These are phyloP conservation scores for Aplidium turbinatum DNA, from an alignment of 23 tunicate genomes.

Conservation along the genomic window DNA sequence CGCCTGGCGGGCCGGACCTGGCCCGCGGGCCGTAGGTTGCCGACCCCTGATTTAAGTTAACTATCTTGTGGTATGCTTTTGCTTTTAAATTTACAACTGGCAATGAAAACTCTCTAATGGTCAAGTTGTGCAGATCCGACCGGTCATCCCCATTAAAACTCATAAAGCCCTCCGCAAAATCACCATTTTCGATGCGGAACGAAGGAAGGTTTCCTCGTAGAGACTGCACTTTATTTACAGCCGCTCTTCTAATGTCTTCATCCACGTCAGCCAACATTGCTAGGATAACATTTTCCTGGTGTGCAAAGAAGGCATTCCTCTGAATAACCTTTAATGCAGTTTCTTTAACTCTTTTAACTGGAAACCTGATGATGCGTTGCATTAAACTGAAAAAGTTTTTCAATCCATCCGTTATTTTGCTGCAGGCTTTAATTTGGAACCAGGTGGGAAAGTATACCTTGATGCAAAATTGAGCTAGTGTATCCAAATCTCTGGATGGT, in stretches of 20 bases:
- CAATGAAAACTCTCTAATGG: too few relatives aligned
- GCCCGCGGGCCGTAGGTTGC: too few relatives aligned
- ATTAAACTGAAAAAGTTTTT: slow-evolving; percentile 20
- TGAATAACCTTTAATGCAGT: slow-evolving; percentile 12
- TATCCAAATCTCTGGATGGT: slow-evolving; percentile 8
- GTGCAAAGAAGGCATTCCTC: slow-evolving; percentile 41
- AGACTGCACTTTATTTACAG: slow-evolving; percentile 13
- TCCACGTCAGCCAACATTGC: slow-evolving; percentile 24
- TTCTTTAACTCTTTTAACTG: neutral
- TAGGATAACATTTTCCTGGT: slow-evolving; percentile 36
- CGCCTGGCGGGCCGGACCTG: too few relatives aligned
- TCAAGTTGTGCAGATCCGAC: too few relatives aligned
- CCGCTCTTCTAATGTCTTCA: slow-evolving; percentile 16
- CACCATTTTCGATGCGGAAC: neutral
- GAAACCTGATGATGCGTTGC: neutral
- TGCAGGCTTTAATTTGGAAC: neutral
- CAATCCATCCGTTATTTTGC: slow-evolving; percentile 1
- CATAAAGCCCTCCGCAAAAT: neutral
- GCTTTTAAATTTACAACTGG: too few relatives aligned
- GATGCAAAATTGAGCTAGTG: slow-evolving; percentile 16
- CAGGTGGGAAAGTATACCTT: slow-evolving; percentile 14
- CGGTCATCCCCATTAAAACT: too few relatives aligned
- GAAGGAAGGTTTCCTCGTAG: slow-evolving; percentile 2
- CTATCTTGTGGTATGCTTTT: too few relatives aligned
- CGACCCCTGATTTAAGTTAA: too few relatives aligned